Base-by-base conservation (phyloP, 53 echinoderm and acorn worm genomes). In the Patiria pectinifera region DNA sequence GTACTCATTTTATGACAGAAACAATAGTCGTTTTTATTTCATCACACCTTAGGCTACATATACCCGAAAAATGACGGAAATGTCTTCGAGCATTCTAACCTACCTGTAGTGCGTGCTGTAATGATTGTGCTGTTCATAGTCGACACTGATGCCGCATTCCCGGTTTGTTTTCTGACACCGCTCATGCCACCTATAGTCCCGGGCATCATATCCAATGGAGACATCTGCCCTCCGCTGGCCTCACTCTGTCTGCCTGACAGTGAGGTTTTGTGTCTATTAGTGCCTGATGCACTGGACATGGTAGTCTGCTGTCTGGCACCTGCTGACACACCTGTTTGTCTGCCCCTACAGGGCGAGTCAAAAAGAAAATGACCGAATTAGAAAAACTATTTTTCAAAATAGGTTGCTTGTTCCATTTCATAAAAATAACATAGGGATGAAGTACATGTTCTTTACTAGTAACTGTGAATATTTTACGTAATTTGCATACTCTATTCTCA, bases 41-140 rank as follows among this genome's bases (percentile, higher is more conserved):
- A 35, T 35, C 35, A 35, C 35, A 35, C 35, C 35, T 35, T 35
- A 35, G 35, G 35, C 35, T 35, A 35, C 35, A 35, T 35, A 35
- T 35, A 35, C 35, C 35, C 35, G 35, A 35, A 35, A 35, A 35
- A 35, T 35, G 35, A 35, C 35, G 35, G 35, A 35, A 35, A 35
- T 35, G 35, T 35, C 35, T 35, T 35, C 35, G 35, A 35, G 35
- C 35, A 35, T 35, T 35, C 35, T 11, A 13, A 69, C 69, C 11
- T 90, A 90, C 90, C 80, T 62, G 90, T 90, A 70, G 90, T 90
- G 66, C 90, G 45, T 81, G 90, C 90, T 10, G 90, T 90, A 21
- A 90, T 90, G 66, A 90, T 80, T 15, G 90, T 81, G 81, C 90
- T 90, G 44, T 87, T 87, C 60, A 87, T 61, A 59, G 80, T 8